phyloP scores from a whole-genome alignment of 1,140 invertebrate species.

The Oscheius sp. region DNA sequence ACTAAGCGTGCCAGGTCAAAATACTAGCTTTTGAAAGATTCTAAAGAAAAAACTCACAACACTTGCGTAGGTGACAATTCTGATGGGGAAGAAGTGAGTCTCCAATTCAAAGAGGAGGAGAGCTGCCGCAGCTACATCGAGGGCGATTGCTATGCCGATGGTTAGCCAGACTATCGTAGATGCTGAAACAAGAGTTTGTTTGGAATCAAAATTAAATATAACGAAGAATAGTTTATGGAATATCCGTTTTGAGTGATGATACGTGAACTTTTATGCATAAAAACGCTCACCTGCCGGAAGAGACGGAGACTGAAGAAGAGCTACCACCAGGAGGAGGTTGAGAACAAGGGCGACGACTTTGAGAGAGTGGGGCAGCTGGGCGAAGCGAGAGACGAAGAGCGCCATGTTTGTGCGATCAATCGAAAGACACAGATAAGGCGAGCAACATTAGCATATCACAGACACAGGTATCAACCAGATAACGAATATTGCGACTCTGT shows the following conservation, averaged over 20 bases:
- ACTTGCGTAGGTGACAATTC: neutral
- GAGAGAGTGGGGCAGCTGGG: neutral
- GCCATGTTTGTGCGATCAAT: too few species aligned
- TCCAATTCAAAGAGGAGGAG: neutral
- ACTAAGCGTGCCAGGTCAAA: neutral
- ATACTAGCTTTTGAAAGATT: neutral
- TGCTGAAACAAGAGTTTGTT: neutral
- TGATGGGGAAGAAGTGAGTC: neutral
- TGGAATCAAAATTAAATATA: too few species aligned
- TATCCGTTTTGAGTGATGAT: neutral
- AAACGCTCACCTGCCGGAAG: neutral
- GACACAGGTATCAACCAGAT: too few species aligned
- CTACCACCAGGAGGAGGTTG: neutral
- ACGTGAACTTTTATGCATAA: neutral
- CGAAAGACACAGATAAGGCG: neutral
- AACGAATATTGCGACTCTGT: too few species aligned
- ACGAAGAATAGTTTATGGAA: neutral
- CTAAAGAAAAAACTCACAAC: neutral
- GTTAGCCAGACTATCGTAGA: conserved; percentile 1
- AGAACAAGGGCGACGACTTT: neutral
- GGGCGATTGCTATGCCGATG: neutral
- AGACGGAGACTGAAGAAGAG: neutral
- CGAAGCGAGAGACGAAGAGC: neutral
- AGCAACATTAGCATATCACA: neutral
- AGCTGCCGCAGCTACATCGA: neutral